Evolutionary conservation across 2,888 invertebrate species (phyloP), one percentile per base, ranked within the genome.

Genomic region (Phasia obesa): DNA sequence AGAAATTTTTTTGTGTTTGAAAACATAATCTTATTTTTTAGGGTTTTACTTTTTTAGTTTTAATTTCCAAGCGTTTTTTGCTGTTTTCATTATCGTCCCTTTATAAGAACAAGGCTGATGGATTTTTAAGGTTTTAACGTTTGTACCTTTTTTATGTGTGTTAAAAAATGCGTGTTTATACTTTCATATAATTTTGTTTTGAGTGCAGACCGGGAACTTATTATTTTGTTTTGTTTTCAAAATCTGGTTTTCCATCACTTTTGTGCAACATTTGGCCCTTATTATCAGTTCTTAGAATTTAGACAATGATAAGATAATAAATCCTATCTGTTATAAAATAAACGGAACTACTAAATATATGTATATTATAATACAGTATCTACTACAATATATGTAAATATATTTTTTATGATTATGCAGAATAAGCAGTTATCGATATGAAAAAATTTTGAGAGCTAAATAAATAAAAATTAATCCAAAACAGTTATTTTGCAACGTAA

Each of bases 1-100:
- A 81, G 75, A 83, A 60, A 65, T 59, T 71, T 53, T 3, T 13
- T 57, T 7, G 59, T 35, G 23, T 65, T 71, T 13, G 5, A 17
- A 47, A 3, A 1, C 11, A 70, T 77, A 51, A 35, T 44, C 19
- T 49, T 31, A n/a, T 78, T 25, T 64, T 64, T 64, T 65, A 19
- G 35, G 27, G 53, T 69, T 57, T 67, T 15, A 21, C 17, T 23
- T 69, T 64, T 65, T 78, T 57, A 49, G 49, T 74, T 77, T 71
- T 42, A 67, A 19, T 71, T 53, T 67, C 35, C 5, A 17, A 35
- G 27, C 21, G 9, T 23, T 31, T 55, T 59, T 75, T 49, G 4
- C 49, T 59, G 19, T 71, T 51, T n/a, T 35, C 3, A 21, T 19
- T 7, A 38, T 49, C n/a, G 11, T 17, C n/a, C 15, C 17, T 35